Percentiles rank a stretch among this genome's conserved stretches.
Conservation (phyloP, 2,113 vertebrate species). For the Oxyura jamaicensis region DNA sequence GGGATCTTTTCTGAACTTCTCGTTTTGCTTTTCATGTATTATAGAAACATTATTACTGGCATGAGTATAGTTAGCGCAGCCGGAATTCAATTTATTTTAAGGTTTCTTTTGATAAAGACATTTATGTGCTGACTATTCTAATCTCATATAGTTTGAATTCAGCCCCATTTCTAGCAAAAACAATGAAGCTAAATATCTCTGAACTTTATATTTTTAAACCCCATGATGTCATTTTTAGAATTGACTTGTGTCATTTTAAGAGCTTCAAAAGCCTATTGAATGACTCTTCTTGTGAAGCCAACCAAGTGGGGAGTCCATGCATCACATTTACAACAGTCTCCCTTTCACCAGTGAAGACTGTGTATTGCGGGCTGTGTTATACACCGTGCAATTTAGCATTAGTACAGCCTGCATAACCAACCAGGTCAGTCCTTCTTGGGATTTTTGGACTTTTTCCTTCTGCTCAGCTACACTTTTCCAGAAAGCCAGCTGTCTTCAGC, state of each 20-base stretch:
- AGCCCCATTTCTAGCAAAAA: not conserved
- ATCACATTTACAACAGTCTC: not conserved
- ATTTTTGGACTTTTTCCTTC: not conserved
- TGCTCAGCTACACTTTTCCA: constrained; percentile 11
- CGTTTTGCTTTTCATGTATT: not conserved
- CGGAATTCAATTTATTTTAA: not conserved
- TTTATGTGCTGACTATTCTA: not conserved
- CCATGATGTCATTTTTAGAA: not conserved
- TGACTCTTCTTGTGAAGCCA: not conserved
- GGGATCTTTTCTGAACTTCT: not conserved
- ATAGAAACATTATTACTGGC: constrained; percentile 18
- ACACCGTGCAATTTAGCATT: not conserved
- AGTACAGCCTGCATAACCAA: not conserved
- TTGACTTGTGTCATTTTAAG: not conserved
- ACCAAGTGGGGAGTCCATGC: not conserved
- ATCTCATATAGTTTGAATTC: not conserved
- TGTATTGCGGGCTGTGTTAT: not conserved
- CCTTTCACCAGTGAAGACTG: not conserved
- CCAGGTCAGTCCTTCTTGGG: not conserved
- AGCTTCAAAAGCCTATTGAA: not conserved
- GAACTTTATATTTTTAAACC: not conserved
- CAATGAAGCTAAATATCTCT: not conserved
- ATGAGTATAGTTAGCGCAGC: not conserved
- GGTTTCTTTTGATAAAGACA: not conserved
- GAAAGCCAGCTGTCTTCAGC: constrained; percentile 22